These are phyloP conservation scores for Brachionus angularis DNA, from an alignment of 1,140 invertebrate species.

Conservation along the genomic window DNA sequence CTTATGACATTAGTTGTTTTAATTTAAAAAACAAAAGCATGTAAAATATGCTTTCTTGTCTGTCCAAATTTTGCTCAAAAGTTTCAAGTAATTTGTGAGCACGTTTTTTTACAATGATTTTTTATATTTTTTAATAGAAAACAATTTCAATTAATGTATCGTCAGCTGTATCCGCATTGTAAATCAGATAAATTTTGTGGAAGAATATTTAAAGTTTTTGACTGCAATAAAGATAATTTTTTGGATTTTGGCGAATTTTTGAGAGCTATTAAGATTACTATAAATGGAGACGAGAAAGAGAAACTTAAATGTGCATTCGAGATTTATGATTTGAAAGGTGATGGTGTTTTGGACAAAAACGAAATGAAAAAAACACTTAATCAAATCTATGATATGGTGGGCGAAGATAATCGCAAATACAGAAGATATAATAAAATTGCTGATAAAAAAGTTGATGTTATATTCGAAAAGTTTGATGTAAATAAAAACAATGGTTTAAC, in stretches of 20 bases:
- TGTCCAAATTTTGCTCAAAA: too few species aligned
- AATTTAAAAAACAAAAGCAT: too few species aligned
- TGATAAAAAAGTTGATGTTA: slow-evolving; percentile 26
- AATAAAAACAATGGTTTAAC: slow-evolving; percentile 25
- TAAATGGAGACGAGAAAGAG: slow-evolving; percentile 14
- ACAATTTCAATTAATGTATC: slow-evolving; percentile 17
- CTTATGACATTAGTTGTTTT: too few species aligned
- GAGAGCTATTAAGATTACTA: slow-evolving; percentile 15
- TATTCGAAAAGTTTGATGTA: slow-evolving; percentile 15
- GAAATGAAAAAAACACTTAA: slow-evolving; percentile 28
- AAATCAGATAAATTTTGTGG: slow-evolving; percentile 18
- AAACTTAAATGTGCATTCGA: slow-evolving; percentile 40
- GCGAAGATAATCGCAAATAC: background rate
- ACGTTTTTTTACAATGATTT: too few species aligned
- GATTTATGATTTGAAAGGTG: slow-evolving; percentile 39
- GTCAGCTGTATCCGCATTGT: slow-evolving; percentile 1
- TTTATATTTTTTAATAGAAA: too few species aligned
- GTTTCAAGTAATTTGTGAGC: too few species aligned
- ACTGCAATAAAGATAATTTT: slow-evolving; percentile 23
- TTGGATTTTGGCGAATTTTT: slow-evolving; percentile 41
- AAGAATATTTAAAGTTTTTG: slow-evolving; percentile 9
- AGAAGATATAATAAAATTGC: background rate
- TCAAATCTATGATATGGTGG: slow-evolving; percentile 29
- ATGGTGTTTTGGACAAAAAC: slow-evolving; percentile 31
- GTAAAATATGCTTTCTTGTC: too few species aligned